Base-by-base conservation (phyloP, 2,113 vertebrate species). In the Petrocephalus microphthalmus region DNA sequence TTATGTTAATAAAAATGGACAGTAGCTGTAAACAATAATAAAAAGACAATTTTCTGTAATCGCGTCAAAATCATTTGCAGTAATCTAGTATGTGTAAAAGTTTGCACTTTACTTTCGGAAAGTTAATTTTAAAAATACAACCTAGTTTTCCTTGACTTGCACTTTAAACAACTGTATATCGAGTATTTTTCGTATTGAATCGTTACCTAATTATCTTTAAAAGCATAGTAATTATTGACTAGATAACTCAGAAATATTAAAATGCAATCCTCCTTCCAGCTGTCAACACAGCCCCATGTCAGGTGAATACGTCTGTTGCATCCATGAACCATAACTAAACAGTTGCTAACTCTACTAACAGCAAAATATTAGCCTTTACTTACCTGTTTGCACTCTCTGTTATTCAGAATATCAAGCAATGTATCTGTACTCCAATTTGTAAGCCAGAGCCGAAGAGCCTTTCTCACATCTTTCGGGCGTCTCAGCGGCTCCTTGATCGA, bases 301-400 rank as follows among this genome's bases (percentile, higher is more conserved):
- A 86, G 85, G 85, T 64, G 56, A 19, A 22, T 60, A 6, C 19
- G 47, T 42, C 37, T 20, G 29, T 22, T 45, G 33, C 29, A 60
- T 22, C 29, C 53, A 22, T 10, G 2, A 37, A 57, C 17, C 52
- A 0, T 33, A 45, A 15, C 53, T 37, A 29, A 52, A 45, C 33
- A 74, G 8, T 25, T 25, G 51, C 42, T 33, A 49, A 47, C 56
- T 11, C 57, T 54, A 20, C 25, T 5, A 20, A 56, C 8, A 49
- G 47, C 42, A 51, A 15, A 53, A n/a, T 52, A 87, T 1, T 8
- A 37, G 33, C 29, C 25, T 25, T 86, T 10, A 91, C 94, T 91
- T 92, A 95, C 94, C 93, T 92, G 83, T 90, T 81, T 8, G 88
- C 88, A 85, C 89, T 71, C 49, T 25, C 22, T 10, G 51, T 85